Base-by-base conservation (phyloP, 1,140 invertebrate species). In the Papilio machaon region DNA sequence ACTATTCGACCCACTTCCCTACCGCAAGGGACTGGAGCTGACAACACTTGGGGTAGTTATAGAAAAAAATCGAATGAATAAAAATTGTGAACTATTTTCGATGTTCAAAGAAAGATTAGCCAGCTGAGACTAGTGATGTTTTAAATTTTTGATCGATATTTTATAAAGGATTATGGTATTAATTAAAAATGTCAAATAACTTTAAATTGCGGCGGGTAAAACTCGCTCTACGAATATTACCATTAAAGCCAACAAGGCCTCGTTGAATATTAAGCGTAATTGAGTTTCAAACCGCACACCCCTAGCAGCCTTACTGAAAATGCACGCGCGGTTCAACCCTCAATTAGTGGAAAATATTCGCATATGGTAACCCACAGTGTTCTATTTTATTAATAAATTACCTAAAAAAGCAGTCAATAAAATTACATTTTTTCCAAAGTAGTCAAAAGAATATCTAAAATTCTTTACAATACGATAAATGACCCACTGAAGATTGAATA, bases 241-340 rank as follows among this genome's bases (percentile, higher is more conserved):
- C 46, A 75, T 75, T 75, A 49, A 75, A 52, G 74, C 47, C 74
- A 75, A 75, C 46, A 75, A 75, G 46, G 46, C 46, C 74, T 75
- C 47, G 46, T 75, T 75, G 74, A 52, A 75, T 35, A 75, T 75
- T 75, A 46, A 52, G 74, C 47, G 74, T 75, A 75, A 74, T 74
- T 74, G 73, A 74, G 73, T 74, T 74, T 74, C 19, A 74, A 74
- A 74, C 73, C 73, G 73, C 73, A 38, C 64, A 43, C 17, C 38
- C 73, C 38, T 74, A 43, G 70, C 60, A 35, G 8, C 35, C 70
- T 8, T 17, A 19, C 46, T 49, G 73, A 49, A 74, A 74, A 47
- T 74, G 73, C 73, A 74, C 73, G 43, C 23, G 13, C 30, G 30
- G 64, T 11, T 70, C 10, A 70, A 70, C 64, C 64, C 64, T 70